A percentile compares a stretch with the other conserved stretches of the same genome.
These are phyloP conservation scores for Melanotaenia maccullochi DNA, from an alignment of 2,797 vertebrate species.

Conservation along the genomic window DNA sequence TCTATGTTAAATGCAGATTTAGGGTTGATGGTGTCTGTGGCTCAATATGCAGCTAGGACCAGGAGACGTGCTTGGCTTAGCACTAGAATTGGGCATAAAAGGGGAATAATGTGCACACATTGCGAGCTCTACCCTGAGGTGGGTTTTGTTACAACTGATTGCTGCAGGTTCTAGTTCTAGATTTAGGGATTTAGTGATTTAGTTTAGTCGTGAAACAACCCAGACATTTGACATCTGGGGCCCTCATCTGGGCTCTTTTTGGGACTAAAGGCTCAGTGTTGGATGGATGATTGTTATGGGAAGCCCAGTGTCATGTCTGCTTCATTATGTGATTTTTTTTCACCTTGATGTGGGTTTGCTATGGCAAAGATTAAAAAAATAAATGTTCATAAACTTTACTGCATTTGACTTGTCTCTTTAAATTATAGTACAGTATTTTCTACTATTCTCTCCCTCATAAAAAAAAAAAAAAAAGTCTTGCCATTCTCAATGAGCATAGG, in stretches of 20 bases:
- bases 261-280: neutral
- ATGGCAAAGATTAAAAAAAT: too few species aligned
- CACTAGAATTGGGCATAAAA: neutral
- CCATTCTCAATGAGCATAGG: conserved; percentile 31
- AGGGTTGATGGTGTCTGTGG: too few species aligned
- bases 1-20: too few species aligned
- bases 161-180: too few species aligned
- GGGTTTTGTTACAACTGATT: too few species aligned
- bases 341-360: neutral
- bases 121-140: too few species aligned
- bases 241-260: too few species aligned
- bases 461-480: conserved; percentile 16
- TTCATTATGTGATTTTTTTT: neutral
- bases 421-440: conserved; percentile 31
- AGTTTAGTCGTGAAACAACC: too few species aligned
- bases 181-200: too few species aligned
- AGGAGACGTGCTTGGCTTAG: too few species aligned
- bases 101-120: neutral
- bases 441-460: conserved; percentile 1
- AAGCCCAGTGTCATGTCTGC: neutral
- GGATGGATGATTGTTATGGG: neutral
- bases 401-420: conserved; percentile 9
- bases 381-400: neutral
- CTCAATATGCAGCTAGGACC: too few species aligned
- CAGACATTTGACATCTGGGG: too few species aligned